Conservation (phyloP, 1,140 invertebrate genomes). For the Lasaia peninsularis region DNA sequence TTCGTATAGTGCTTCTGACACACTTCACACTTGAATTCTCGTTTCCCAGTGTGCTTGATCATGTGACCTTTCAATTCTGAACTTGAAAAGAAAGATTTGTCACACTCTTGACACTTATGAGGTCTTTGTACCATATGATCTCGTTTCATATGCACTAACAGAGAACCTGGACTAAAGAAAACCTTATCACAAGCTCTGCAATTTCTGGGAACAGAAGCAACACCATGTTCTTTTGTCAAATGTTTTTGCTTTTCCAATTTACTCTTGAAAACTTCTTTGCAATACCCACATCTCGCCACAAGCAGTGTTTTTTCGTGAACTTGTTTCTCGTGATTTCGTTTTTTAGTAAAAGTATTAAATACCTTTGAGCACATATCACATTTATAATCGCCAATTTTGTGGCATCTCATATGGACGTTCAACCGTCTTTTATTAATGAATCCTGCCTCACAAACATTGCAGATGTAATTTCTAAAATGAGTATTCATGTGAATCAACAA, state of each 20-base stretch:
- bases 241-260: slow-evolving; percentile 43
- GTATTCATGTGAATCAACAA: slow-evolving; percentile 32
- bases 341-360: slow-evolving; percentile 40
- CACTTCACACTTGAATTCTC: slow-evolving; percentile 40
- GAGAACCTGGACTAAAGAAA: slow-evolving; percentile 39
- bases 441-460: slow-evolving; percentile 30
- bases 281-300: slow-evolving; percentile 47
- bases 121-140: slow-evolving; percentile 53
- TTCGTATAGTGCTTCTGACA: slow-evolving; percentile 68
- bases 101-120: slow-evolving; percentile 55
- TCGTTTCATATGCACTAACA: slow-evolving; percentile 45
- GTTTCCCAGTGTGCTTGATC: slow-evolving; percentile 38
- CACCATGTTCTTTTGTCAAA: slow-evolving; percentile 41
- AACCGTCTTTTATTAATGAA: slow-evolving; percentile 36
- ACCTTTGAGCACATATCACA: slow-evolving; percentile 39
- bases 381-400: slow-evolving; percentile 20
- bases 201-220: slow-evolving; percentile 31
- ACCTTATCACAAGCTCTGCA: slow-evolving; percentile 54
- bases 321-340: slow-evolving; percentile 40
- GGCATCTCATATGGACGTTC: slow-evolving; percentile 9
- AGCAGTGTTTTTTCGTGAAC: slow-evolving; percentile 40
- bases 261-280: slow-evolving; percentile 40
- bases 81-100: slow-evolving; percentile 38
- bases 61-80: slow-evolving; percentile 40
- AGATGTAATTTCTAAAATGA: slow-evolving; percentile 37